These are phyloP conservation scores for Rhagoletis pomonella DNA, from an alignment of 1,140 invertebrate species.

Conservation along the genomic window DNA sequence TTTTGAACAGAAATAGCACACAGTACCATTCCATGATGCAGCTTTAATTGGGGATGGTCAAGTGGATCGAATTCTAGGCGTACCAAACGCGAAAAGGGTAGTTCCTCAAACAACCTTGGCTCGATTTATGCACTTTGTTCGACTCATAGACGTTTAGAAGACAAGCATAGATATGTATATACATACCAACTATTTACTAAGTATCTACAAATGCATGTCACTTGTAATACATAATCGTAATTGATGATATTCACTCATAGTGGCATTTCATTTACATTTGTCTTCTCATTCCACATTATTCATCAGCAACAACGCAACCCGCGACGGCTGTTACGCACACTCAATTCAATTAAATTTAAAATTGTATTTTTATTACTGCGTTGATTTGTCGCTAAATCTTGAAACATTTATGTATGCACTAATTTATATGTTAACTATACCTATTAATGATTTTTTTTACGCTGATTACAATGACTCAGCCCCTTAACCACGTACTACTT, in stretches of 20 bases:
- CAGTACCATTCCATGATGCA: not conserved
- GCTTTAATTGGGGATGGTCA: not conserved
- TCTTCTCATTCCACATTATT: not conserved
- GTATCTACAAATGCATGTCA: not conserved
- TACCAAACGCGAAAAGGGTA: not conserved
- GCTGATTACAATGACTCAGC: conserved; percentile 21
- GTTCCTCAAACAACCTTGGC: not conserved
- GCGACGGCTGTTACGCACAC: not conserved
- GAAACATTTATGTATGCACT: not conserved
- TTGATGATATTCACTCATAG: not conserved
- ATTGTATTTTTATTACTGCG: conserved; percentile 1
- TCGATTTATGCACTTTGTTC: conserved; percentile 4
- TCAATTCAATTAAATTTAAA: conserved; percentile 15
- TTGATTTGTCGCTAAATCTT: not conserved
- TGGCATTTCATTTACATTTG: not conserved
- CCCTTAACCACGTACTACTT: not conserved
- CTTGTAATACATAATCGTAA: not conserved
- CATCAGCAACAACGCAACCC: not conserved
- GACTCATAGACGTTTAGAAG: not conserved
- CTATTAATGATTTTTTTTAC: not conserved
- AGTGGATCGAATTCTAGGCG: not conserved
- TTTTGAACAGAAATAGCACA: too few relatives aligned
- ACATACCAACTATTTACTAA: not conserved
- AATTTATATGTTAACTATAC: not conserved
- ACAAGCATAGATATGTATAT: not conserved